Evolutionary conservation across 2,888 invertebrate genomes (phyloP).

Genomic region (Shargacucullia verbasci): DNA sequence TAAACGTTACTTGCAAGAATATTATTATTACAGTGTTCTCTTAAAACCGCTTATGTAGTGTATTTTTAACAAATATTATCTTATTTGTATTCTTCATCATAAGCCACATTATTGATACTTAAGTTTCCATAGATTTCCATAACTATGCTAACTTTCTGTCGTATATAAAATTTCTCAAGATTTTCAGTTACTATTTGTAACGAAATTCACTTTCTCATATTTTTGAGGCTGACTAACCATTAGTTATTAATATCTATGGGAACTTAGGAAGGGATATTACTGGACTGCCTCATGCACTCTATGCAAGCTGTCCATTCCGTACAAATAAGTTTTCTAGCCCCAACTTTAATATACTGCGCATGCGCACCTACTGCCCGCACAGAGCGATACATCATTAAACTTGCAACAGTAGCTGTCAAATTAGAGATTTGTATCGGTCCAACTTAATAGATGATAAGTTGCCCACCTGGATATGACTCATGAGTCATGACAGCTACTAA

Average conservation of each 20-base stretch:
- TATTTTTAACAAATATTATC: slow-evolving; percentile 18
- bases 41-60: slow-evolving; percentile 15
- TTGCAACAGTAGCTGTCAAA: slow-evolving; percentile 49
- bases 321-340: slow-evolving; percentile 7
- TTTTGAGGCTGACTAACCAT: too few relatives aligned
- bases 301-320: too few relatives aligned
- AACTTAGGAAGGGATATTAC: too few relatives aligned
- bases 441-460: slow-evolving; percentile 49
- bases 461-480: slow-evolving; percentile 51
- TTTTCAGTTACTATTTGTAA: too few relatives aligned
- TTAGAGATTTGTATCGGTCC: slow-evolving; percentile 50
- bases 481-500: slow-evolving; percentile 29
- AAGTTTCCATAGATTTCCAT: too few relatives aligned
- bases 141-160: too few relatives aligned
- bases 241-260: too few relatives aligned
- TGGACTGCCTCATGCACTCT: too few relatives aligned
- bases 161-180: too few relatives aligned
- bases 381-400: slow-evolving; percentile 43
- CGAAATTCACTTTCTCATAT: too few relatives aligned
- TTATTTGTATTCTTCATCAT: not conserved
- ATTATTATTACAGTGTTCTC: slow-evolving; percentile 28
- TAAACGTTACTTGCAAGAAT: slow-evolving; percentile 31
- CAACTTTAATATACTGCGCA: not conserved
- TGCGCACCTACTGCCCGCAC: slow-evolving; percentile 9
- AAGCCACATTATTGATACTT: too few relatives aligned